Conservation (phyloP, 2,888 invertebrate genomes). For the Drosophila anomalata region DNA sequence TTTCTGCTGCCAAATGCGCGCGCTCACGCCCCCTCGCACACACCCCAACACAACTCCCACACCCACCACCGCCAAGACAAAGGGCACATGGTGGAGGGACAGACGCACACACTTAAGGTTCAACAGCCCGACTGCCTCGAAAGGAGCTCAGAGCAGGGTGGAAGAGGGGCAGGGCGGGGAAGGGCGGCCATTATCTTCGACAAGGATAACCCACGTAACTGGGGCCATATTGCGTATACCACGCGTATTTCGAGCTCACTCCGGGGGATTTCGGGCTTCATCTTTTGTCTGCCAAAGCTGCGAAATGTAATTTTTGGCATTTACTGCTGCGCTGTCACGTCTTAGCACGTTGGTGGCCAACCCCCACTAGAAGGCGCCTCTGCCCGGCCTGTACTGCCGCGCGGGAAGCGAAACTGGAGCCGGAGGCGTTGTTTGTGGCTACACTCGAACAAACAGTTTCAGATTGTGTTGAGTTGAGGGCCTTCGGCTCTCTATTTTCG, state of each 20-base stretch:
- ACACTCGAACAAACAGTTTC: not conserved
- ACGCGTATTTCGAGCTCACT: slow-evolving; percentile 30
- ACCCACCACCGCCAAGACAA: slow-evolving; percentile 18
- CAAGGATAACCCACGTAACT: slow-evolving; percentile 63
- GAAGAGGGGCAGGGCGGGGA: not conserved
- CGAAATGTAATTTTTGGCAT: slow-evolving; percentile 79
- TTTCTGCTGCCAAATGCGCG: slow-evolving; percentile 71
- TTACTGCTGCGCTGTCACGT: slow-evolving; percentile 35
- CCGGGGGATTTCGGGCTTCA: slow-evolving; percentile 50
- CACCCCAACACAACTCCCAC: slow-evolving; percentile 32
- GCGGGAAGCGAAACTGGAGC: not conserved
- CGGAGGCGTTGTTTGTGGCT: not conserved
- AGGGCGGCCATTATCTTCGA: slow-evolving; percentile 74
- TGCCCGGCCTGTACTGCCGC: slow-evolving; percentile 6
- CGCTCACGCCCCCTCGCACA: slow-evolving; percentile 62
- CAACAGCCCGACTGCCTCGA: slow-evolving; percentile 72
- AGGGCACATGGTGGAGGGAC: slow-evolving; percentile 34
- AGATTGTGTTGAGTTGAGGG: not conserved
- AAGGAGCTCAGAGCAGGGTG: slow-evolving; percentile 39
- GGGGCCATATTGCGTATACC: slow-evolving; percentile 69
- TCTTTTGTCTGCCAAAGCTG: slow-evolving; percentile 74
- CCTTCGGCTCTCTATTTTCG: not conserved
- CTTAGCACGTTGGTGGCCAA: slow-evolving; percentile 39
- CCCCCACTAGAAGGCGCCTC: slow-evolving; percentile 16
- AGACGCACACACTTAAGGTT: slow-evolving; percentile 70